These are phyloP conservation scores for Discoglossus pictus DNA, from an alignment of 2,797 vertebrate genomes.

Conservation along the genomic window DNA sequence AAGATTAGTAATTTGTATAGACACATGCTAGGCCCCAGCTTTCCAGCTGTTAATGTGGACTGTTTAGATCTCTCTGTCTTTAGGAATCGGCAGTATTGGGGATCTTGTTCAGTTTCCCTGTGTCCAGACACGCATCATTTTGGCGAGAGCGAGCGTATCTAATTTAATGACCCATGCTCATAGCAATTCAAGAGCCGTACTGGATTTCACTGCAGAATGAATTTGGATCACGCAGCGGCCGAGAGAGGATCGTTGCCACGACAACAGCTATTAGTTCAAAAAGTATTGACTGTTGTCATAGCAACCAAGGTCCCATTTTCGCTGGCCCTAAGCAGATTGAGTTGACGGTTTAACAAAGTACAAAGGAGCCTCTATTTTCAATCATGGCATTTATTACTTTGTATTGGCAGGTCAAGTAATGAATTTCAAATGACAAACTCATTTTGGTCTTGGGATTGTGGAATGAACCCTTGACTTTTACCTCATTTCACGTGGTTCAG, in stretches of 20 bases:
- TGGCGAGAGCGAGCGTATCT: constrained; percentile 7
- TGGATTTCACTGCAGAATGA: constrained; percentile 34
- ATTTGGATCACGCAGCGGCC: constrained; percentile 21
- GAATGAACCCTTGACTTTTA: constrained; percentile 8
- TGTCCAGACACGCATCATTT: constrained; percentile 9
- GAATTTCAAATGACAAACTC: constrained; percentile 27
- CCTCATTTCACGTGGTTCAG: background rate
- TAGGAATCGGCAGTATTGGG: background rate
- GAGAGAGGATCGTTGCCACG: constrained; percentile 21
- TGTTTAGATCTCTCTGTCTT: no score
- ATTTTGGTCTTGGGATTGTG: constrained; percentile 6
- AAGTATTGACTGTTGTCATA: constrained; percentile 48
- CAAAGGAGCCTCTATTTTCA: constrained; percentile 26
- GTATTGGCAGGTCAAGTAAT: constrained; percentile 27
- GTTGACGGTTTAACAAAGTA: constrained; percentile 28
- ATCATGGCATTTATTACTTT: constrained; percentile 31
- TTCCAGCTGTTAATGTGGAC: no score
- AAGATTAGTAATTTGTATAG: no score
- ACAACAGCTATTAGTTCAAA: constrained; percentile 45
- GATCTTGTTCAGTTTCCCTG: background rate
- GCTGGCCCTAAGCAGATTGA: constrained; percentile 36
- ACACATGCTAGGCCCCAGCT: no score
- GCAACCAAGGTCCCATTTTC: constrained; percentile 39
- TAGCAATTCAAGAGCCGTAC: constrained; percentile 20
- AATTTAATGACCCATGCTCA: constrained; percentile 29